These are phyloP conservation scores for Eidolon helvum DNA, from an alignment of 2,113 vertebrate species.

Conservation along the genomic window DNA sequence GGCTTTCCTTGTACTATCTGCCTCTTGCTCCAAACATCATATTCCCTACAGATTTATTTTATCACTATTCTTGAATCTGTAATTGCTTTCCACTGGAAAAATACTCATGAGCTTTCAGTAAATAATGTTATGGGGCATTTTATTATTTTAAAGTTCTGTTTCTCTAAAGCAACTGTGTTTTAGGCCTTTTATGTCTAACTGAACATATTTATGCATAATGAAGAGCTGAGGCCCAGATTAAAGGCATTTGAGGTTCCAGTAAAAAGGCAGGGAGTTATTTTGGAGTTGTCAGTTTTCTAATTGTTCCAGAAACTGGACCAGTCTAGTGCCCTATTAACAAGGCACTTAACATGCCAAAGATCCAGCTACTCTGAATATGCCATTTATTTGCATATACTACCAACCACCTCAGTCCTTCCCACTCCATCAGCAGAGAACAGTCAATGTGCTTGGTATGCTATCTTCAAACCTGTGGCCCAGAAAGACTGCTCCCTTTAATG, in stretches of 20 bases:
- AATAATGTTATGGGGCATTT: neutral
- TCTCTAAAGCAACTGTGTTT: slow-evolving; percentile 35
- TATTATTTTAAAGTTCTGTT: slow-evolving; percentile 15
- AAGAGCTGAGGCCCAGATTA: neutral
- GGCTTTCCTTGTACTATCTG: neutral
- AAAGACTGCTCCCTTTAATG: neutral
- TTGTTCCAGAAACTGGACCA: neutral
- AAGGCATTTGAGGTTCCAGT: neutral
- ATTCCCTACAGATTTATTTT: neutral
- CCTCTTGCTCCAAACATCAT: neutral
- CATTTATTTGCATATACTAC: neutral
- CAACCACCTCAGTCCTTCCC: neutral
- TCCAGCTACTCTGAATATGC: neutral
- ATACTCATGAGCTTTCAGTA: neutral
- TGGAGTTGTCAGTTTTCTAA: slow-evolving; percentile 18
- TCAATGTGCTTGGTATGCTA: neutral
- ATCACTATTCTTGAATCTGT: neutral
- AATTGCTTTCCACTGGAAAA: neutral
- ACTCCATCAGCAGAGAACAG: neutral
- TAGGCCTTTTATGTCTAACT: neutral
- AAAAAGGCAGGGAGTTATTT: neutral
- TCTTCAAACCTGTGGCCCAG: neutral
- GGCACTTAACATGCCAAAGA: neutral
- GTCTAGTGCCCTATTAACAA: neutral
- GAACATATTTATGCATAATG: neutral